phyloP scores from a whole-genome alignment of 2,888 invertebrate genomes.

The Seira sanloemensis region DNA sequence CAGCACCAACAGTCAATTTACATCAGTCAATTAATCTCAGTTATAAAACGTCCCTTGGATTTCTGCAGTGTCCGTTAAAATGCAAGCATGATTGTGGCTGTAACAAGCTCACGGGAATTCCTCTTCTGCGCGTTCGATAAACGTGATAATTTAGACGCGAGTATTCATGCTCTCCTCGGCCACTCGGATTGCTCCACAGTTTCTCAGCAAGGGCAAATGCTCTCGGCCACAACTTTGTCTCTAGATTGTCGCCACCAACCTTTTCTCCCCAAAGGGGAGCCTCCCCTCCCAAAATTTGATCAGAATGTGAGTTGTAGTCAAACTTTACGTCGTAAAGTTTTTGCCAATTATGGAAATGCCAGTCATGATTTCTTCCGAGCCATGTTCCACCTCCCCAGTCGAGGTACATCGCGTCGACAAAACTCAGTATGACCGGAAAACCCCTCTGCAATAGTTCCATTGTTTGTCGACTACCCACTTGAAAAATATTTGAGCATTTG shows the following conservation, averaged over 20 bases:
- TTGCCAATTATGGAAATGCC: slow-evolving; percentile 96
- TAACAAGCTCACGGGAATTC: slow-evolving; percentile 76
- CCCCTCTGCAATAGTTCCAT: no score
- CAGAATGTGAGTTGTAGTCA: slow-evolving; percentile 82
- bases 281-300: slow-evolving; percentile 81
- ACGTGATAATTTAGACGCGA: slow-evolving; percentile 80
- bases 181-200: slow-evolving; percentile 73
- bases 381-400: slow-evolving; percentile 92
- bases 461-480: no score
- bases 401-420: slow-evolving; percentile 88
- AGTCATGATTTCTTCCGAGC: slow-evolving; percentile 87
- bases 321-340: no score
- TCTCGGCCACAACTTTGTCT: slow-evolving; percentile 69
- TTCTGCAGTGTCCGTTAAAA: no score
- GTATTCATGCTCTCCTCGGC: slow-evolving; percentile 65
- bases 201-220: slow-evolving; percentile 71
- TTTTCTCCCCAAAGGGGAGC: slow-evolving; percentile 93
- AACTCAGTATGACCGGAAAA: no score
- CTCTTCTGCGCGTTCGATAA: slow-evolving; percentile 81
- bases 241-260: slow-evolving; percentile 74
- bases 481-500: no score
- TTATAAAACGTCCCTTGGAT: no score
- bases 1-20: no score
- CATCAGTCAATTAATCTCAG: no score
- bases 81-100: slow-evolving; percentile 71